Percentiles rank a stretch among this genome's conserved stretches.
phyloP scores from a whole-genome alignment of 2,113 vertebrate species.

The Synchiropus splendidus region DNA sequence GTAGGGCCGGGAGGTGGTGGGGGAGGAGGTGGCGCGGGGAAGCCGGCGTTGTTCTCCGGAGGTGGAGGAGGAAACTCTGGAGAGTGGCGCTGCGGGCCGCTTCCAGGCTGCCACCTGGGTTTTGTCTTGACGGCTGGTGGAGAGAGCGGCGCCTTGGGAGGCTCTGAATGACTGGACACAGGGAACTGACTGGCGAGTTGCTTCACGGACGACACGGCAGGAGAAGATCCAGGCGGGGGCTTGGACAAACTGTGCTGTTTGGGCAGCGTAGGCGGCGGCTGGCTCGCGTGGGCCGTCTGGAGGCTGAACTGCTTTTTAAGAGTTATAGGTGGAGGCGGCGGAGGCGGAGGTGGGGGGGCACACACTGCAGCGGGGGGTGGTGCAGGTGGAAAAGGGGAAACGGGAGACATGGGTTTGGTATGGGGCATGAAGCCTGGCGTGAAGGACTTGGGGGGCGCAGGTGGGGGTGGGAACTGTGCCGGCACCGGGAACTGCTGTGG shows the following conservation, averaged over 20 bases:
- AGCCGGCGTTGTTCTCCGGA: conserved; percentile 46
- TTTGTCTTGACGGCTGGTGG: conserved; percentile 90
- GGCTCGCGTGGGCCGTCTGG: conserved; percentile 48
- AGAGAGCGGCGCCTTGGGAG: conserved; percentile 70
- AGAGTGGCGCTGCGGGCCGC: conserved; percentile 66
- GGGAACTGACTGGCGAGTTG: conserved; percentile 87
- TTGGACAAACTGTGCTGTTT: conserved; percentile 83
- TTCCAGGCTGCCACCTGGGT: conserved; percentile 84
- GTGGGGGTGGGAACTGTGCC: conserved; percentile 59
- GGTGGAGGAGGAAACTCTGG: conserved; percentile 71
- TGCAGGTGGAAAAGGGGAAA: conserved; percentile 49
- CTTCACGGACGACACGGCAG: conserved; percentile 76
- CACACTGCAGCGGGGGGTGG: conserved; percentile 33
- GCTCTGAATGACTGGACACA: conserved; percentile 39
- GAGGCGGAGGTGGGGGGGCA: conserved; percentile 44
- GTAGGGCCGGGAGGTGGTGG: conserved; percentile 55
- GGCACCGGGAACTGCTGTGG: conserved; percentile 33
- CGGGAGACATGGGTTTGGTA: conserved; percentile 57
- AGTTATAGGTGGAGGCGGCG: conserved; percentile 57
- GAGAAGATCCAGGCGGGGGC: conserved; percentile 38
- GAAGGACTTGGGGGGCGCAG: conserved; percentile 72
- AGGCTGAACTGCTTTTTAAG: conserved; percentile 75
- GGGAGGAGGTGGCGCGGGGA: conserved; percentile 41
- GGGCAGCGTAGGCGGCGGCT: conserved; percentile 76
- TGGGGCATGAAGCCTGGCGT: conserved; percentile 60